These are phyloP conservation scores for Procambarus clarkii DNA, from an alignment of 1,140 invertebrate species.

Conservation along the genomic window DNA sequence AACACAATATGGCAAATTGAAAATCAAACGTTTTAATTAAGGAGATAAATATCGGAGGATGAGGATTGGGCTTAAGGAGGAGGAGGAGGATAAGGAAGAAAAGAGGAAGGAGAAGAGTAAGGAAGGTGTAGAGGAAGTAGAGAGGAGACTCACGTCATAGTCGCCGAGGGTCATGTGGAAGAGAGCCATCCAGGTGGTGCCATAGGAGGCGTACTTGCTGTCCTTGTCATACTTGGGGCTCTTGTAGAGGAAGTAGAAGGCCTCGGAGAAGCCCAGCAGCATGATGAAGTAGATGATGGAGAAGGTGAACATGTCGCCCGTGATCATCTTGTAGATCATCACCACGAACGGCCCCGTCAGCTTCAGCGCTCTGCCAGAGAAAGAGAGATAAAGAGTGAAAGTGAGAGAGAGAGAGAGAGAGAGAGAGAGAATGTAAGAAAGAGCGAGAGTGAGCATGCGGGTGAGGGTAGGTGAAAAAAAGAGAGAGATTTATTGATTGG, in stretches of 20 bases:
- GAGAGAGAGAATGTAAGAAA: not conserved
- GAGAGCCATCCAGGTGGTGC: constrained; percentile 96
- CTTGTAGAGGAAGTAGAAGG: constrained; percentile 97
- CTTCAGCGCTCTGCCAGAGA: constrained; percentile 85
- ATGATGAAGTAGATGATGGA: constrained; percentile 96
- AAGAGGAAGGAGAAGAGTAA: not conserved
- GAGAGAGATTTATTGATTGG: not conserved
- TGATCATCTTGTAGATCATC: constrained; percentile 99
- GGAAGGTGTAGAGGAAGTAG: not conserved
- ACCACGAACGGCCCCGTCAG: constrained; percentile 97
- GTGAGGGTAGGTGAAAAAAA: constrained; percentile 1
- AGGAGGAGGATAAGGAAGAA: not conserved
- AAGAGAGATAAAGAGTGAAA: not conserved
- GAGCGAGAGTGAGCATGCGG: too few species aligned
- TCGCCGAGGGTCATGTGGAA: constrained; percentile 98
- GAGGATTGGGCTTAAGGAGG: too few species aligned
- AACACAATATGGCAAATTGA: too few species aligned
- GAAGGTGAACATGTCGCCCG: constrained; percentile 97
- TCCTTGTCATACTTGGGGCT: constrained; percentile 84
- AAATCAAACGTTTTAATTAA: too few species aligned
- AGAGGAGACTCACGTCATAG: constrained; percentile 88
- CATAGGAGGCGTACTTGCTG: constrained; percentile 88
- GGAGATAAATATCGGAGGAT: too few species aligned
- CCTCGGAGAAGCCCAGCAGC: constrained; percentile 95
- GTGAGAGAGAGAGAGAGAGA: not conserved